Conservation (phyloP, 1,140 invertebrate genomes). For the Temnothorax curvispinosus region DNA sequence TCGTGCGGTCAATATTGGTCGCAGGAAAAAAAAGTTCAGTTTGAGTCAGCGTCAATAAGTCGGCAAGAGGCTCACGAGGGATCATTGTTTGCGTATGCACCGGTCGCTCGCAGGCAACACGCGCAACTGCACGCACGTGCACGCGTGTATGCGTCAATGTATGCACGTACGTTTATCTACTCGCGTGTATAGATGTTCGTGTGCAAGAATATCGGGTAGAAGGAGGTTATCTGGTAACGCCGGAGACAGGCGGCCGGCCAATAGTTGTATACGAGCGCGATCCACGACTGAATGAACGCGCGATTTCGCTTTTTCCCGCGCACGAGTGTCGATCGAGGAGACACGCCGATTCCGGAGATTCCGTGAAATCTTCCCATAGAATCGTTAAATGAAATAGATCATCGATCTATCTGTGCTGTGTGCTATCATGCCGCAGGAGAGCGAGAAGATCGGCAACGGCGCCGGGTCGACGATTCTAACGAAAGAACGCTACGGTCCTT, state of each 20-base stretch:
- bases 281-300: background rate
- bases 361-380: background rate
- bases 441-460: background rate
- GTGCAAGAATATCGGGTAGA: background rate
- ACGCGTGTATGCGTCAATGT: background rate
- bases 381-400: background rate
- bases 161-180: background rate
- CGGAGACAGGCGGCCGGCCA: background rate
- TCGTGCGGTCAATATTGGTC: background rate
- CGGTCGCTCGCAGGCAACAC: background rate
- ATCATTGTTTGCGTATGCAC: background rate
- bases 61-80: too few species aligned
- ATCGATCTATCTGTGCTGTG: too few species aligned
- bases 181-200: background rate
- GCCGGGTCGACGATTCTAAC: background rate
- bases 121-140: background rate
- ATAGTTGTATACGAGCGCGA: constrained; percentile 5
- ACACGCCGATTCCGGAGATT: background rate
- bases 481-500: background rate
- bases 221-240: constrained; percentile 50
- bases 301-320: constrained; percentile 10
- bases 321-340: background rate
- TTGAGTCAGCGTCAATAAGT: background rate
- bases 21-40: background rate
- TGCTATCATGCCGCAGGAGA: constrained; percentile 59